These are phyloP conservation scores for Eidolon helvum DNA, from an alignment of 2,113 vertebrate species.

Conservation along the genomic window DNA sequence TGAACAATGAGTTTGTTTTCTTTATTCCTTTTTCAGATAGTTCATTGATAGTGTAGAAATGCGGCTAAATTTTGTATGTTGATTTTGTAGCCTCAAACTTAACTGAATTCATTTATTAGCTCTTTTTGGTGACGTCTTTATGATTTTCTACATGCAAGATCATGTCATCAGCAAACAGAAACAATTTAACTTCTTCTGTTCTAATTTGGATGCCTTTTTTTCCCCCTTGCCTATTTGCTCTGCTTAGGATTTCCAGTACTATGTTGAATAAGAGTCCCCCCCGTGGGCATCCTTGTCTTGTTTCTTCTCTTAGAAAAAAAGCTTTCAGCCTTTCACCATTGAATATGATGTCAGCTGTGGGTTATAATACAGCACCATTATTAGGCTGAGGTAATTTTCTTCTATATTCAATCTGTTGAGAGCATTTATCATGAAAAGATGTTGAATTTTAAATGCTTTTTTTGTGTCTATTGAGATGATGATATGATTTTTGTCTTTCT, in stretches of 20 bases:
- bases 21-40: background rate
- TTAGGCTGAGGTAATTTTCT: background rate
- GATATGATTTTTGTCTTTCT: background rate
- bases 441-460: background rate
- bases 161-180: background rate
- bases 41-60: background rate
- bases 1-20: background rate
- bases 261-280: background rate
- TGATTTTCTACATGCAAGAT: background rate
- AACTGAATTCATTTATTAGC: background rate
- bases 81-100: background rate
- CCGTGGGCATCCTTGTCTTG: background rate
- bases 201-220: background rate
- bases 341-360: background rate
- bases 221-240: background rate
- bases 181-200: background rate
- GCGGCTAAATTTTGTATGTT: background rate
- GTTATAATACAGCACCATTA: background rate
- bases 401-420: background rate
- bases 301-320: background rate
- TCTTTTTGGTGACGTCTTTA: background rate
- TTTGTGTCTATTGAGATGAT: background rate
- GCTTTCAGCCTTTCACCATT: background rate
- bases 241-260: background rate
- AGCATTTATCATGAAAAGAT: background rate